These are phyloP conservation scores for Cygnus olor DNA, from an alignment of 2,797 vertebrate genomes.

Conservation along the genomic window DNA sequence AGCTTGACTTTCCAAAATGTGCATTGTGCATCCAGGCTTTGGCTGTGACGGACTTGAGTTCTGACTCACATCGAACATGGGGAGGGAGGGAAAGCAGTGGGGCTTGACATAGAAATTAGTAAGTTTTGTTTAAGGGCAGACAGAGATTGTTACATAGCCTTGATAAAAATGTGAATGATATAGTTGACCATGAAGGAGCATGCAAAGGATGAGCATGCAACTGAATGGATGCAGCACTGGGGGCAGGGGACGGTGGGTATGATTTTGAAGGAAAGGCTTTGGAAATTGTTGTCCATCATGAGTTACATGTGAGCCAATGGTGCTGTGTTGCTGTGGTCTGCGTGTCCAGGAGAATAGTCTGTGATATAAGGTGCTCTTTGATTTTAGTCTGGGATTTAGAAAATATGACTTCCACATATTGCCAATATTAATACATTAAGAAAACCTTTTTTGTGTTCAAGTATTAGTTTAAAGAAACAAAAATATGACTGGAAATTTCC, in stretches of 20 bases:
- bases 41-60: fast-evolving
- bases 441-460: not conserved
- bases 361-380: not conserved
- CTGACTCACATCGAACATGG: fast-evolving
- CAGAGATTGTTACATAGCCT: not conserved
- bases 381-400: not conserved
- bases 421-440: not conserved
- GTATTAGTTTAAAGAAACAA: not conserved
- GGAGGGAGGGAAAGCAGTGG: not conserved
- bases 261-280: not conserved
- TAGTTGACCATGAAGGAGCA: too few relatives aligned
- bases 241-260: too few relatives aligned
- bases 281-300: not conserved
- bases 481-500: not conserved
- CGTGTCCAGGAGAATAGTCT: not conserved
- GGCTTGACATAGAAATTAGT: not conserved
- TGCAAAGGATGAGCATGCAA: too few relatives aligned
- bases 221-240: not conserved
- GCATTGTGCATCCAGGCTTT: not conserved
- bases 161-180: not conserved
- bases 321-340: not conserved
- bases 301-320: not conserved
- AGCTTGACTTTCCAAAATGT: not conserved
- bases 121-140: not conserved
- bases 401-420: not conserved